Percentiles rank a stretch among this genome's conserved stretches.
phyloP scores from a whole-genome alignment of 1,140 invertebrate genomes.

The Zaprionus camerounensis region DNA sequence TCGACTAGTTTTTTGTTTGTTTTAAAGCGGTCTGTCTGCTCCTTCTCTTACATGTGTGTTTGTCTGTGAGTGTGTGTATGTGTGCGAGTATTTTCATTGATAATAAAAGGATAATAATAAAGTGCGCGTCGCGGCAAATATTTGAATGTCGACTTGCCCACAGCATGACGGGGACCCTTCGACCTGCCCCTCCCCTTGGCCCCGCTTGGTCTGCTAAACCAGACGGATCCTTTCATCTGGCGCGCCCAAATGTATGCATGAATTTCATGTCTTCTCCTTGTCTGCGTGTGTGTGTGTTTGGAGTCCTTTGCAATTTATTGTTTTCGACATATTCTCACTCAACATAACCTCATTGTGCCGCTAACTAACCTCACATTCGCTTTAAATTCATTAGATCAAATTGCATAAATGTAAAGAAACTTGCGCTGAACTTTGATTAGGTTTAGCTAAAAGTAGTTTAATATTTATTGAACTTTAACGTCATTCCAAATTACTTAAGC shows the following conservation, averaged over 20 bases:
- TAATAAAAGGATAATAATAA: constrained; percentile 81
- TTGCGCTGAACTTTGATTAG: background rate
- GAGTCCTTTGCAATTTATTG: constrained; percentile 73
- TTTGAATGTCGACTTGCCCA: constrained; percentile 48
- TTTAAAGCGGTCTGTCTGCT: constrained; percentile 36
- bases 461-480: background rate
- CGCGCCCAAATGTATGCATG: constrained; percentile 48
- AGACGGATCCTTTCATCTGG: constrained; percentile 63
- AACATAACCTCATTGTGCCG: constrained; percentile 12
- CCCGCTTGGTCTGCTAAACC: background rate
- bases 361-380: constrained; percentile 37
- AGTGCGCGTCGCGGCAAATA: constrained; percentile 75
- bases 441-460: too few species aligned
- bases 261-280: constrained; percentile 13
- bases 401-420: background rate
- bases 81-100: constrained; percentile 68
- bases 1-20: constrained; percentile 71
- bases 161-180: constrained; percentile 22
- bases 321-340: constrained; percentile 66
- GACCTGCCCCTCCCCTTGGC: background rate
- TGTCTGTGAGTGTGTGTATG: constrained; percentile 15
- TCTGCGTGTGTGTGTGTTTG: constrained; percentile 16
- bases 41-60: constrained; percentile 1
- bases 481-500: too few species aligned
- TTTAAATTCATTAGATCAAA: constrained; percentile 13